These are phyloP conservation scores for Ecliptopera silaceata DNA, from an alignment of 2,888 invertebrate genomes.

Conservation along the genomic window DNA sequence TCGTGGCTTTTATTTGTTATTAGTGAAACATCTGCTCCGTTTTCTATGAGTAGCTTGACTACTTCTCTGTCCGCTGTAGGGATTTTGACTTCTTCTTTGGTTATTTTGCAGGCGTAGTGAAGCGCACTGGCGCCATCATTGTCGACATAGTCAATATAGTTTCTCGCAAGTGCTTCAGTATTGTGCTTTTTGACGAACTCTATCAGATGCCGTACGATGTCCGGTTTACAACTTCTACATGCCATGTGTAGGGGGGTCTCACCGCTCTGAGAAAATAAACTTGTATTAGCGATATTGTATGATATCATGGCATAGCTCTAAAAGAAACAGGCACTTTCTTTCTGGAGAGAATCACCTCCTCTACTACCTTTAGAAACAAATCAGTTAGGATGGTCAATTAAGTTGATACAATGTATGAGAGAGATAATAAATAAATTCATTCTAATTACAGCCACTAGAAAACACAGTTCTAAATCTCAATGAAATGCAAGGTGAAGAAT, in stretches of 20 bases:
- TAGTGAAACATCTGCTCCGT: constrained; percentile 94
- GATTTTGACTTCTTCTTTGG: constrained; percentile 89
- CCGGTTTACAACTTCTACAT: constrained; percentile 92
- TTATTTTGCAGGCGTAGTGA: constrained; percentile 96
- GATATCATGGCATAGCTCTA: no score
- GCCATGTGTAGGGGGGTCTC: constrained; percentile 98
- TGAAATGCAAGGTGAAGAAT: no score
- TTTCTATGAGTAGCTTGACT: constrained; percentile 93
- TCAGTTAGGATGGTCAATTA: no score
- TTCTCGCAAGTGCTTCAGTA: constrained; percentile 90
- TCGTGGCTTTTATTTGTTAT: constrained; percentile 94
- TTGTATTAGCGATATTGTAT: no score
- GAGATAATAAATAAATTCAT: no score
- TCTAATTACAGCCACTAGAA: no score
- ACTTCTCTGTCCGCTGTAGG: constrained; percentile 93
- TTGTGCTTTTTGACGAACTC: constrained; percentile 90
- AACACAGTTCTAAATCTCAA: no score
- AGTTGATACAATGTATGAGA: no score
- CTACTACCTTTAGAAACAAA: no score
- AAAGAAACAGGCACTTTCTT: no score
- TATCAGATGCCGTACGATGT: constrained; percentile 93
- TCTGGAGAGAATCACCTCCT: no score
- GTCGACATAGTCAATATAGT: constrained; percentile 93
- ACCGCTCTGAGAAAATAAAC: constrained; percentile 86
- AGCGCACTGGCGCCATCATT: constrained; percentile 97